These are phyloP conservation scores for Grus americana DNA, from an alignment of 2,113 vertebrate species.

Conservation along the genomic window DNA sequence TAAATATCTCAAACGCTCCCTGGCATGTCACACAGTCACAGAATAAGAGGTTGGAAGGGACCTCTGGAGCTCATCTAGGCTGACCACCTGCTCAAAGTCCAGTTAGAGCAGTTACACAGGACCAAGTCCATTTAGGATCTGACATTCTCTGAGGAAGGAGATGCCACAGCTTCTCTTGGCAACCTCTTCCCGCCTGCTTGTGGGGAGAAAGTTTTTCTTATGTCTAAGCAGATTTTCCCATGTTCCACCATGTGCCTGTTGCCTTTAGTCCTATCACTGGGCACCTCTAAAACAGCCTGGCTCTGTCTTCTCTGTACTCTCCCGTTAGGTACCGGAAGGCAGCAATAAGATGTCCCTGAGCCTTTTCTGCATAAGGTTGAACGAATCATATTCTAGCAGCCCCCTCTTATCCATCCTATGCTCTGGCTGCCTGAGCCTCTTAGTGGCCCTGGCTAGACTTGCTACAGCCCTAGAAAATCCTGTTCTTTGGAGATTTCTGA, in stretches of 20 bases:
- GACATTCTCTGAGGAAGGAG: not conserved
- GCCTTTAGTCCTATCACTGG: not conserved
- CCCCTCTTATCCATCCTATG: not conserved
- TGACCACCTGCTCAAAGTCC: not conserved
- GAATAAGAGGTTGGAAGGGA: not conserved
- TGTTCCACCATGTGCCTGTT: fast-evolving
- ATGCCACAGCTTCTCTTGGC: not conserved
- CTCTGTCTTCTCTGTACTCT: not conserved
- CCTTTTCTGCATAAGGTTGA: not conserved
- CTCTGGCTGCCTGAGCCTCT: not conserved
- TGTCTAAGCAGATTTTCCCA: not conserved
- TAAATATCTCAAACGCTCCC: not conserved
- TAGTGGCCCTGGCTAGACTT: not conserved
- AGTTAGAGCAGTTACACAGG: too few relatives aligned
- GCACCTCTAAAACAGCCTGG: not conserved
- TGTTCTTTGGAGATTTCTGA: not conserved
- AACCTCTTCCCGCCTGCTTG: not conserved
- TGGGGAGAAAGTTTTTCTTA: not conserved
- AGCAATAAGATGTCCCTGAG: not conserved
- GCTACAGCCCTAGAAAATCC: not conserved
- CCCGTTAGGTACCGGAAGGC: not conserved
- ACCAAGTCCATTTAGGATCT: not conserved
- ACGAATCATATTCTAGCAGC: not conserved
- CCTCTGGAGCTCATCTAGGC: not conserved
- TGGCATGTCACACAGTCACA: not conserved